Evolutionary conservation across 2,797 vertebrate species (phyloP).

Genomic region (Semotilus atromaculatus): DNA sequence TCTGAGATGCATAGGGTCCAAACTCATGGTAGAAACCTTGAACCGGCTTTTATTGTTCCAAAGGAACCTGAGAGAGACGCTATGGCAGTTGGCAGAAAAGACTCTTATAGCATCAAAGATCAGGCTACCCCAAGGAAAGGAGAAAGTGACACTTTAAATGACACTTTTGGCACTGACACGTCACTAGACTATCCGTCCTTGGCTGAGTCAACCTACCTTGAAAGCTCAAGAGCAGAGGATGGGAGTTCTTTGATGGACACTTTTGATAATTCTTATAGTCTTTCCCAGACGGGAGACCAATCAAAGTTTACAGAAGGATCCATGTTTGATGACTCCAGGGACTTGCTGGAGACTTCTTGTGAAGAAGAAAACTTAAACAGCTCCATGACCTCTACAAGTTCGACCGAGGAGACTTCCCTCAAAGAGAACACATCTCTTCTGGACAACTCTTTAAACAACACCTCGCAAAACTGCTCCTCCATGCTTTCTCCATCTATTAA

Average conservation of each 20-base stretch:
- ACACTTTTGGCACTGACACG: conserved; percentile 52
- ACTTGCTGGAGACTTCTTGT: conserved; percentile 62
- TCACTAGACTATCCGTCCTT: conserved; percentile 50
- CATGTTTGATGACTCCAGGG: conserved; percentile 63
- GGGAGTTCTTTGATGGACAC: conserved; percentile 55
- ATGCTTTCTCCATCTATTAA: conserved; percentile 53
- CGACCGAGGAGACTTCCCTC: conserved; percentile 63
- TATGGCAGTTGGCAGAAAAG: conserved; percentile 51
- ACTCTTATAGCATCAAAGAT: conserved; percentile 47
- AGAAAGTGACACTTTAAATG: conserved; percentile 52
- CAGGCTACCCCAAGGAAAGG: conserved; percentile 49
- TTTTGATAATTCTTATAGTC: conserved; percentile 61
- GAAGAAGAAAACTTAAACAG: conserved; percentile 64
- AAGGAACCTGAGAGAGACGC: conserved; percentile 45
- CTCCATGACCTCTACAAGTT: conserved; percentile 61
- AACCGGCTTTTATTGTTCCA: conserved; percentile 45
- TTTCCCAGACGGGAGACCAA: conserved; percentile 47
- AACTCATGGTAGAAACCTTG: conserved; percentile 57
- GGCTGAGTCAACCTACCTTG: conserved; percentile 57
- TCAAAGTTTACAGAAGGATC: conserved; percentile 53
- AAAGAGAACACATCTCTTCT: conserved; percentile 64
- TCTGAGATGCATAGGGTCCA: conserved; percentile 42
- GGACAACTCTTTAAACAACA: conserved; percentile 61
- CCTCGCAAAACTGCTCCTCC: conserved; percentile 59
- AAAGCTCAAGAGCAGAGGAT: conserved; percentile 62